Percentiles rank a stretch among this genome's conserved stretches.
Evolutionary conservation across 2,113 vertebrate species (phyloP).

Genomic region (Mixornis gularis): DNA sequence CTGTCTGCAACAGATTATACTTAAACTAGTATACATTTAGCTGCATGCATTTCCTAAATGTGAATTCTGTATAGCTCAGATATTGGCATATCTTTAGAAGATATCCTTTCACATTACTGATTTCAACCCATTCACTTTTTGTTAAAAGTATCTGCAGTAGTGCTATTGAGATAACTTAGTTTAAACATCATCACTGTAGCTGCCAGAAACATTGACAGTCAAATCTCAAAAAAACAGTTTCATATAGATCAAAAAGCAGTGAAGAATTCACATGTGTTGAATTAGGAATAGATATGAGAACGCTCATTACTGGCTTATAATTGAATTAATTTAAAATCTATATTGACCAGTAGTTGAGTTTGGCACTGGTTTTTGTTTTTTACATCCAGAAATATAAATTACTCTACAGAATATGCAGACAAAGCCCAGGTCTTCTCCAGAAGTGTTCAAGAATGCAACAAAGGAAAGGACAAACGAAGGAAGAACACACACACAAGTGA

Average conservation of each 20-base stretch:
- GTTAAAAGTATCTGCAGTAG: background rate
- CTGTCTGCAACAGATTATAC: background rate
- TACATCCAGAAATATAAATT: background rate
- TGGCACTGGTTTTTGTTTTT: background rate
- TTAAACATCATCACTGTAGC: background rate
- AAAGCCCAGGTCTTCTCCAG: background rate
- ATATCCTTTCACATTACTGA: background rate
- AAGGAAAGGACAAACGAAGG: background rate
- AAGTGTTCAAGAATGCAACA: background rate
- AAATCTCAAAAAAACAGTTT: background rate
- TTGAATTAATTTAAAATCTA: background rate
- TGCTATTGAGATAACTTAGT: background rate
- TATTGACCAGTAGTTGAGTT: background rate
- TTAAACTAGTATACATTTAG: background rate
- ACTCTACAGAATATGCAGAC: background rate
- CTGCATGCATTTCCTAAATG: background rate
- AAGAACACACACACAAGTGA: fast-evolving
- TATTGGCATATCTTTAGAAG: background rate
- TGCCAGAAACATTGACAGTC: background rate
- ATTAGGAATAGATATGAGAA: background rate
- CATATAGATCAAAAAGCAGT: background rate
- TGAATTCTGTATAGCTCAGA: background rate
- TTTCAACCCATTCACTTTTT: background rate
- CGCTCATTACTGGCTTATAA: background rate
- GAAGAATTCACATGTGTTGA: background rate